Conservation (phyloP, 1,140 invertebrate genomes). For the Alviniconcha marisindica region DNA sequence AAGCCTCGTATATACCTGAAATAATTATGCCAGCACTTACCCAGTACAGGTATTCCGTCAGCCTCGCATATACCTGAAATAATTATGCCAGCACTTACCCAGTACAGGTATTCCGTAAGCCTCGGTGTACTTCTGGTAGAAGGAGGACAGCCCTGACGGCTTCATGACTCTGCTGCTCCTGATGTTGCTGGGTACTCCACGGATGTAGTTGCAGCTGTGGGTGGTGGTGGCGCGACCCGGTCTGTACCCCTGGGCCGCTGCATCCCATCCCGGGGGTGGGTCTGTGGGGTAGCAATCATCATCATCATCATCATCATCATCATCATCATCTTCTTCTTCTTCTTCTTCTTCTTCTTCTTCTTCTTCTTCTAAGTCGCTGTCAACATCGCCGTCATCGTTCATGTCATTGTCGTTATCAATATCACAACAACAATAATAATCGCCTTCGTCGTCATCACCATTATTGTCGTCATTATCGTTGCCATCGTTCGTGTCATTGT, state of each 20-base stretch:
- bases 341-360: neutral
- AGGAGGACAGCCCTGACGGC: conserved; percentile 53
- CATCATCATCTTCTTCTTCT: neutral
- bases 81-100: no score
- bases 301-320: neutral
- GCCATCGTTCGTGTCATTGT: neutral
- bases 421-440: neutral
- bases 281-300: neutral
- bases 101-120: conserved; percentile 70
- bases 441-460: neutral
- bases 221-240: conserved; percentile 51
- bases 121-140: conserved; percentile 69
- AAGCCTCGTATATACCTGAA: no score
- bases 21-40: neutral
- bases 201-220: conserved; percentile 51
- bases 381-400: neutral
- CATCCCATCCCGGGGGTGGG: conserved; percentile 12
- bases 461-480: neutral
- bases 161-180: conserved; percentile 44
- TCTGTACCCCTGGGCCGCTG: conserved; percentile 36
- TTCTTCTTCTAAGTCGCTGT: no score
- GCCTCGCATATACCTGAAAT: no score
- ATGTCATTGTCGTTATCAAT: neutral
- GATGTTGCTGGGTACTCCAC: conserved; percentile 45
- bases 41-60: neutral